Evolutionary conservation across 2,888 invertebrate genomes (phyloP).

Genomic region (Glyphotaelius pellucidus): DNA sequence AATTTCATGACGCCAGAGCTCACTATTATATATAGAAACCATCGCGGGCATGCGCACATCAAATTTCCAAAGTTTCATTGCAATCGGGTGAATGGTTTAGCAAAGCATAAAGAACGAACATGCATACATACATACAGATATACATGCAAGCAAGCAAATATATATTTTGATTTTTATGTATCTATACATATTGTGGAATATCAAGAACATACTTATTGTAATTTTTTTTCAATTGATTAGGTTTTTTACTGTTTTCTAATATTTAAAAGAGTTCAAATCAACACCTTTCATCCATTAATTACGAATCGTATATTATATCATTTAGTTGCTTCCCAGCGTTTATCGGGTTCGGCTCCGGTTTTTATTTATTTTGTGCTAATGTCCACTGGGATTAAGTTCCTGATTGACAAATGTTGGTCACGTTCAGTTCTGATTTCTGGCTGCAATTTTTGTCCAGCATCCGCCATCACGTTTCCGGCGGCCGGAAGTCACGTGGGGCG

Average conservation of each 20-base stretch:
- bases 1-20: too few species aligned
- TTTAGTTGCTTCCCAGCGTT: background rate
- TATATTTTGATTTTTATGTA: too few species aligned
- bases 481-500: constrained; percentile 9
- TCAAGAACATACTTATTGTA: too few species aligned
- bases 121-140: too few species aligned
- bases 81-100: too few species aligned
- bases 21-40: too few species aligned
- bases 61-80: too few species aligned
- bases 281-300: background rate
- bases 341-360: background rate
- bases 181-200: too few species aligned
- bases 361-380: background rate
- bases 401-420: background rate
- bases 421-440: background rate
- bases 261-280: background rate
- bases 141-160: too few species aligned
- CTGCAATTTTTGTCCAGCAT: background rate
- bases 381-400: background rate
- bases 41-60: too few species aligned
- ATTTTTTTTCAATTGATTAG: background rate
- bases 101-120: too few species aligned
- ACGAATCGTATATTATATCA: background rate
- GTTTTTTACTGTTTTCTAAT: background rate
- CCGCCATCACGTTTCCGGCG: background rate